Evolutionary conservation across 1,140 invertebrate genomes (phyloP), one percentile per base, ranked within the genome.

Genomic region (Papilio polytes): DNA sequence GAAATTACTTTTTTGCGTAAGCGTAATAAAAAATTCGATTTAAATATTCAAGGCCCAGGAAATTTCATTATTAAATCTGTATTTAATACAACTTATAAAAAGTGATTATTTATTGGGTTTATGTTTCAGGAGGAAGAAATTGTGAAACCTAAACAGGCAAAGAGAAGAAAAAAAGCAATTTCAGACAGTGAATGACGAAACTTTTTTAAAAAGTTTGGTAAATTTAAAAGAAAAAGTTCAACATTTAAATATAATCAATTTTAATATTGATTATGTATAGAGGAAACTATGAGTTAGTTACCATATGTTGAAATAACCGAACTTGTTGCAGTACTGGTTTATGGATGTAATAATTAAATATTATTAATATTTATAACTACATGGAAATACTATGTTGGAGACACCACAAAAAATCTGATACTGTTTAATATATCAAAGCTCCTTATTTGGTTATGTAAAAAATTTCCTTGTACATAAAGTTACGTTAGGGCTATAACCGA

Each of bases 161-260:
- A 98, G 94, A 98, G 98, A 92, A 96, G 98, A 94, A 98, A 98
- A 96, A 98, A 98, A 95, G 96, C 98, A 81, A 97, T 97, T 85
- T 98, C 97, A 78, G 98, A 98, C 94, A 98, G 97, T 95, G 97
- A 98, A 96, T 98, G 96, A 97, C 89, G 96, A 90, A 93, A 91
- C 88, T 92, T 82, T 82, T 86, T 81, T 86, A 88, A 90, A 87
- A 89, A 88, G 84, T 85, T 91, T 87, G 87, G 89, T 94, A 93
- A 90, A 90, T 89, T 90, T 88, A 92, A 92, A 95, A 92, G 94
- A 92, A 91, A 94, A 94, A 94, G 93, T 94, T 92, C 93, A 93
- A 93, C 93, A 92, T 90, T 91, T 89, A 88, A 91, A 90, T 90
- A 94, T 89, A 90, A 90, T 89, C 89, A 90, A 88, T 90, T 89